phyloP scores from a whole-genome alignment of 2,113 vertebrate genomes.

The Canis aureus region DNA sequence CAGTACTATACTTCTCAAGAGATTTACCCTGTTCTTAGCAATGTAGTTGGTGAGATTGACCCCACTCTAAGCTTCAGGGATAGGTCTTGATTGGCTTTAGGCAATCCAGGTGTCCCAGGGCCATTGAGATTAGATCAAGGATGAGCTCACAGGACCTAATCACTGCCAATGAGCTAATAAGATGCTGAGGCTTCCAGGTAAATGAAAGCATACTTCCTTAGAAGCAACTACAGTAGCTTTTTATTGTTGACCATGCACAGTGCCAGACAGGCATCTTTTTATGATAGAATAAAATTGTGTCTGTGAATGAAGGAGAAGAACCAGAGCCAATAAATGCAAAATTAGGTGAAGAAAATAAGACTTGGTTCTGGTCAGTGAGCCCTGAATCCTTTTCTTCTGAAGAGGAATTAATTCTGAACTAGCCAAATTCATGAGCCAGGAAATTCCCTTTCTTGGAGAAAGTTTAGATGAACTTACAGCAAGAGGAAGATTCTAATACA shows the following conservation, averaged over 20 bases:
- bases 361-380: neutral
- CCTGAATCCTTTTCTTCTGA: neutral
- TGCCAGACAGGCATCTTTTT: neutral
- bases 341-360: neutral
- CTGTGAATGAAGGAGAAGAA: neutral
- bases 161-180: neutral
- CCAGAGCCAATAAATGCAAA: neutral
- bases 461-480: neutral
- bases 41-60: neutral
- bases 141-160: neutral
- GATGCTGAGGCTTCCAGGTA: neutral
- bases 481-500: neutral
- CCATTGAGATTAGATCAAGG: neutral
- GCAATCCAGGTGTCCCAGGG: neutral
- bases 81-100: neutral
- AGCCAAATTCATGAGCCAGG: neutral
- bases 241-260: rapidly evolving
- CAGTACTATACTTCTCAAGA: neutral
- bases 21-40: neutral
- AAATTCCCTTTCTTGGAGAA: neutral
- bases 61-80: neutral
- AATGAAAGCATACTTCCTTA: neutral
- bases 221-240: neutral
- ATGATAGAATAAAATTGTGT: neutral
- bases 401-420: neutral